phyloP scores from a whole-genome alignment of 2,888 invertebrate species.

The Malacosoma neustria region DNA sequence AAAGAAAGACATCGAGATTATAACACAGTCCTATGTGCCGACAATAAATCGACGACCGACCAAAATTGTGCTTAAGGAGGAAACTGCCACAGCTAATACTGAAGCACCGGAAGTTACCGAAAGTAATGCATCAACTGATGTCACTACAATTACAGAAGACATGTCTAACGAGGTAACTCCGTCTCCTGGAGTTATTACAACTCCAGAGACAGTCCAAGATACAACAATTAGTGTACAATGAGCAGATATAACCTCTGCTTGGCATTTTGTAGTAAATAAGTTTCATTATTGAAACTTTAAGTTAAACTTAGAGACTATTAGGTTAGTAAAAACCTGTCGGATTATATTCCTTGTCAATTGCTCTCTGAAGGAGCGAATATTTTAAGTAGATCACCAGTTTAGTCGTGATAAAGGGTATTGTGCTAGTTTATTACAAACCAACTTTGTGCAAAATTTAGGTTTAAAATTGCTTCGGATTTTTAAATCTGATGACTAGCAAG shows the following conservation, averaged over 20 bases:
- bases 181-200: background rate
- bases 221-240: conserved; percentile 6
- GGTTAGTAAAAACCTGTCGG: conserved; percentile 33
- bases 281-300: conserved; percentile 66
- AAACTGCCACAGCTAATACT: conserved; percentile 25
- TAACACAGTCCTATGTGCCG: conserved; percentile 55
- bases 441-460: background rate
- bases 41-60: conserved; percentile 50
- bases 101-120: conserved; percentile 12
- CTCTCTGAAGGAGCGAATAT: conserved; percentile 15
- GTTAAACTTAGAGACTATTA: conserved; percentile 64
- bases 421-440: background rate
- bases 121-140: background rate
- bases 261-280: conserved; percentile 65
- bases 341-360: conserved; percentile 9
- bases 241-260: conserved; percentile 48
- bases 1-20: conserved; percentile 58
- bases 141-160: background rate
- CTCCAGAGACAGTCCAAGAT: background rate
- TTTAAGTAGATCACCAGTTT: conserved; percentile 37
- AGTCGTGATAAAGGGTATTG: conserved; percentile 25
- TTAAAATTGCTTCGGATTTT: background rate
- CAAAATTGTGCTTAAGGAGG: conserved; percentile 51
- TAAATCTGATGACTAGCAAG: background rate
- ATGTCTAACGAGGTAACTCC: background rate